Base-by-base conservation (phyloP, 2,888 invertebrate species). In the Alentia gelatinosa region DNA sequence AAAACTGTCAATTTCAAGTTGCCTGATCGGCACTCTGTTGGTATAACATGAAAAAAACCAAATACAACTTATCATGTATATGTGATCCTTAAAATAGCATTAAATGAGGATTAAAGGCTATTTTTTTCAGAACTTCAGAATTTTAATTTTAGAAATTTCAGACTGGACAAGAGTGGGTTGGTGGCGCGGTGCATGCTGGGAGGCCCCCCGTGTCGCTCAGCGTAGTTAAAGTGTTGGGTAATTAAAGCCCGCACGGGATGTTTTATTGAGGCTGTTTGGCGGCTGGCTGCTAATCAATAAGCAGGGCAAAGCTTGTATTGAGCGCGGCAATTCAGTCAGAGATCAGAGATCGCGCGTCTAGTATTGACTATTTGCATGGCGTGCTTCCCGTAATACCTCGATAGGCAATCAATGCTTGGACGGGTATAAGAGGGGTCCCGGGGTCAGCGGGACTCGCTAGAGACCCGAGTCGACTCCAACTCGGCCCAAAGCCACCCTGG, bases 291-390 rank as follows among this genome's bases (percentile, higher is more conserved):
- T 79, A 79, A 79, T 79, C 79, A 79, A 79, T 79, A 79, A 79
- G 79, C 79, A 37, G 79, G 79, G 30, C 74, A 74, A 74, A 74
- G 74, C 79, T 12, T 35, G 79, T 79, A 37, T 79, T 79, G 79
- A 79, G 26, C 79, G 79, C 23, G n/a, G 15, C 79, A 79, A 37
- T 79, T 79, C 37, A 79, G 79, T 79, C 79, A 79, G n/a, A 79
- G 79, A 79, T 35, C 39, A 79, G 37, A 79, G 37, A 79, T 74
- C 74, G 74, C 12, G n/a, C 74, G 26, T 56, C 56, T 56, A 56
- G 23, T 74, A 74, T 74, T 74, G 74, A 74, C 74, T 74, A 33
- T 74, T 26, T 56, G 56, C 56, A 33, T 74, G 74, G 74, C 74
- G 33, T 74, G 74, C 74, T 74, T n/a, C 30, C 15, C 5, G 74